phyloP scores from a whole-genome alignment of 2,113 vertebrate species.

The Ondatra zibethicus region DNA sequence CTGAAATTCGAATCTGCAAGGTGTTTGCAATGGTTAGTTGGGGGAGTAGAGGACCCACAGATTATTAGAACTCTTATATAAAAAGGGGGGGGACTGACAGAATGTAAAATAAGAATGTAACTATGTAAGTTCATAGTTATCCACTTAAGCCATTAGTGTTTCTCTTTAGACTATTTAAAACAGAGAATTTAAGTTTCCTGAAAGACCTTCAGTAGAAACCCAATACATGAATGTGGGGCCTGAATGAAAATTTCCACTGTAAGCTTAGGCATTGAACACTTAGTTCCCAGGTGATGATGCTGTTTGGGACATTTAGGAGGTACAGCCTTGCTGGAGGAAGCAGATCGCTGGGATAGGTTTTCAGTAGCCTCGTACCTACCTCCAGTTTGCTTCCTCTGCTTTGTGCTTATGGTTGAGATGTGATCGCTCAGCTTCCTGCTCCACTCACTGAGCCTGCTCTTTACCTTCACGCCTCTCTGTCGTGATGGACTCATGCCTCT shows the following conservation, averaged over 20 bases:
- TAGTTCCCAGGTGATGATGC: background rate
- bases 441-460: background rate
- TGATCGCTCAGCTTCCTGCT: background rate
- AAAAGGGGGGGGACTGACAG: background rate
- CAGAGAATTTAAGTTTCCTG: conserved; percentile 9
- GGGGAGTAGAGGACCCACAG: background rate
- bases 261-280: too few species aligned
- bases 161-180: conserved; percentile 41
- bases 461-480: background rate
- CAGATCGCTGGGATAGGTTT: background rate
- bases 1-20: background rate
- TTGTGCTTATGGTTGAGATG: background rate
- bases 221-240: background rate
- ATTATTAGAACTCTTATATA: background rate
- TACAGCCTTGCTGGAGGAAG: background rate
- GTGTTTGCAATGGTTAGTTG: background rate
- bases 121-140: conserved; percentile 10
- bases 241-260: background rate
- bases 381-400: background rate
- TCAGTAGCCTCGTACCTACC: background rate
- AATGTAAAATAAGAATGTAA: conserved; percentile 20
- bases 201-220: background rate
- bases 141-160: background rate
- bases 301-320: background rate
- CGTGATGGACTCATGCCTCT: background rate